A percentile compares a stretch with the other conserved stretches of the same genome.
These are phyloP conservation scores for Aphodius granarius DNA, from an alignment of 2,888 invertebrate genomes.

Conservation along the genomic window DNA sequence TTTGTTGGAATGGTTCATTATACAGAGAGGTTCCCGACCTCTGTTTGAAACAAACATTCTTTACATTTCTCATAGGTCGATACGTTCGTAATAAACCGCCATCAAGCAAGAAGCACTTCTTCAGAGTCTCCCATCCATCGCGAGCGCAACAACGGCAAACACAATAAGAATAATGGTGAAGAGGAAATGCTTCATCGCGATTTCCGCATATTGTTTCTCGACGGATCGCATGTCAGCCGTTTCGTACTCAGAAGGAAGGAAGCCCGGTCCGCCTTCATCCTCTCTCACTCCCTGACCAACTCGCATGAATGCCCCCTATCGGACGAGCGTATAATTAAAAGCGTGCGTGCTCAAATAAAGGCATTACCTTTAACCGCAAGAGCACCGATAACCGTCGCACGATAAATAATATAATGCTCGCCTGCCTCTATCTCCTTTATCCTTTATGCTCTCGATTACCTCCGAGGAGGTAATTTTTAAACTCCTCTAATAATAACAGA, in stretches of 20 bases:
- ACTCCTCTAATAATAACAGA: slow-evolving; percentile 17
- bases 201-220: not conserved
- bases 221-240: slow-evolving; percentile 23
- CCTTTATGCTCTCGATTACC: not conserved
- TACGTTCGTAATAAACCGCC: not conserved
- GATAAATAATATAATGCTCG: slow-evolving; percentile 8
- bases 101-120: not conserved
- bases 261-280: not conserved
- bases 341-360: slow-evolving; percentile 41
- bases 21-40: too few species aligned
- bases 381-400: slow-evolving; percentile 35
- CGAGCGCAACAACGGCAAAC: not conserved
- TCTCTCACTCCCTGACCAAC: slow-evolving; percentile 14
- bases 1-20: too few species aligned
- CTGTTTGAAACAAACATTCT: too few species aligned
- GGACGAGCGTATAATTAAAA: slow-evolving; percentile 38
- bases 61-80: not conserved
- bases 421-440: not conserved
- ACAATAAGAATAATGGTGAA: not conserved
- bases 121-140: not conserved
- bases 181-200: not conserved
- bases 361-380: slow-evolving; percentile 29
- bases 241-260: not conserved
- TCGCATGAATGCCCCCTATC: slow-evolving; percentile 20
- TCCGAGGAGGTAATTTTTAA: not conserved